These are phyloP conservation scores for Paramormyrops kingsleyae DNA, from an alignment of 2,113 vertebrate species.

Conservation along the genomic window DNA sequence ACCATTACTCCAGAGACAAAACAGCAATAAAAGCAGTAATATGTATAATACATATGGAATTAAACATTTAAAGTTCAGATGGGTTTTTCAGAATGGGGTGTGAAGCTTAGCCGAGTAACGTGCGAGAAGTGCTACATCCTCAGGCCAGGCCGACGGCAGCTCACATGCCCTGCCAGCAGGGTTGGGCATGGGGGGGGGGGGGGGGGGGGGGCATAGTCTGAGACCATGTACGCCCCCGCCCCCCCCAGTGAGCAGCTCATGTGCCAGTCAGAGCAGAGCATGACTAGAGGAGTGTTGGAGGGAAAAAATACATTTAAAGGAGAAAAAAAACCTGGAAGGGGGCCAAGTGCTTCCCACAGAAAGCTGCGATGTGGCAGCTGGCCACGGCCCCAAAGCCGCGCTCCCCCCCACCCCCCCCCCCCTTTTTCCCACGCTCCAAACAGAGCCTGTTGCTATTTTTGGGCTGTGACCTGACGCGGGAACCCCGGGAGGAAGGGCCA, in stretches of 20 bases:
- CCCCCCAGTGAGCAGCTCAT: slow-evolving; percentile 72
- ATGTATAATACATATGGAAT: neutral
- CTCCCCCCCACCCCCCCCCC: neutral
- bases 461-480: slow-evolving; percentile 86
- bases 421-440: slow-evolving; percentile 61
- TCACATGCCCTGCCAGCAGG: neutral
- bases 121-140: neutral
- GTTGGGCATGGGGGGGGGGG: no score
- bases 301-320: neutral
- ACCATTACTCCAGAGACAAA: neutral
- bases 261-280: slow-evolving; percentile 86
- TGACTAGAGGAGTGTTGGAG: slow-evolving; percentile 19
- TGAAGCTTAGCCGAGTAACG: neutral
- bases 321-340: slow-evolving; percentile 61
- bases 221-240: slow-evolving; percentile 56
- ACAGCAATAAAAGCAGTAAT: neutral
- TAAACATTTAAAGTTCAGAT: neutral
- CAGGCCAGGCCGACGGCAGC: neutral
- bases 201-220: neutral
- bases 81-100: neutral
- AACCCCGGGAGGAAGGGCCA: slow-evolving; percentile 79
- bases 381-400: slow-evolving; percentile 77
- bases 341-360: slow-evolving; percentile 88
- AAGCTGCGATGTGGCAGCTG: slow-evolving; percentile 87
- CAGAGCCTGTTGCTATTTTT: slow-evolving; percentile 84